Evolutionary conservation across 2,113 vertebrate genomes (phyloP), one percentile per base, ranked within the genome.

Genomic region (Eleginops maclovinus): DNA sequence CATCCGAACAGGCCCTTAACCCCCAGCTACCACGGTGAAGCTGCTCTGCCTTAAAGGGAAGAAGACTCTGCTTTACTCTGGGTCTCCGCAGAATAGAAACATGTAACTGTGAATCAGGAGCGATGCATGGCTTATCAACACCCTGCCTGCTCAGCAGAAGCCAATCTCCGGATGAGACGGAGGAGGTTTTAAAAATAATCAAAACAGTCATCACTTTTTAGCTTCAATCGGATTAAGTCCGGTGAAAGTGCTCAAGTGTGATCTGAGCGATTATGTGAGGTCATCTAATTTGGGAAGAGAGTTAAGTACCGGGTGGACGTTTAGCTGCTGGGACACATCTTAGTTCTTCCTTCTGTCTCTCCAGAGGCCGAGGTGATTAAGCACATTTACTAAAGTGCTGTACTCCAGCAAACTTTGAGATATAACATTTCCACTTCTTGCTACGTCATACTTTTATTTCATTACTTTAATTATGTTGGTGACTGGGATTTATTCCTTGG

Each of bases 161-260:
- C 12, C 59, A 49, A 21, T 21, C 62, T 19, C 24, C 9, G 58
- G 60, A 78, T 50, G 31, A 36, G 31, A 8, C 5, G 31, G 31
- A 8, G n/a, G 40, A 24, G 80, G 50, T 54, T 79, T 84, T 59
- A 74, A 78, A 79, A n/a, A 79, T 74, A 76, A 85, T 81, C 43
- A 61, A 81, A 87, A 69, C 71, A 28, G 71, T 81, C 85, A 86
- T 84, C 82, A 78, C 64, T 66, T 72, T 65, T 64, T 60, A 64
- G 72, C 66, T 64, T 31, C 41, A 84, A 73, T 31, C 21, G 71
- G 75, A 89, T 90, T 89, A 89, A 1, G 22, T 50, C 21, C 13
- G 8, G 73, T 21, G 64, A 82, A 79, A 72, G 73, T n/a, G 15
- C 13, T 41, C 11, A 2, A 69, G 75, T 56, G n/a, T 49, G 59